Evolutionary conservation across 2,888 invertebrate species (phyloP), one percentile per base, ranked within the genome.

Genomic region (Brachylomia viminalis): DNA sequence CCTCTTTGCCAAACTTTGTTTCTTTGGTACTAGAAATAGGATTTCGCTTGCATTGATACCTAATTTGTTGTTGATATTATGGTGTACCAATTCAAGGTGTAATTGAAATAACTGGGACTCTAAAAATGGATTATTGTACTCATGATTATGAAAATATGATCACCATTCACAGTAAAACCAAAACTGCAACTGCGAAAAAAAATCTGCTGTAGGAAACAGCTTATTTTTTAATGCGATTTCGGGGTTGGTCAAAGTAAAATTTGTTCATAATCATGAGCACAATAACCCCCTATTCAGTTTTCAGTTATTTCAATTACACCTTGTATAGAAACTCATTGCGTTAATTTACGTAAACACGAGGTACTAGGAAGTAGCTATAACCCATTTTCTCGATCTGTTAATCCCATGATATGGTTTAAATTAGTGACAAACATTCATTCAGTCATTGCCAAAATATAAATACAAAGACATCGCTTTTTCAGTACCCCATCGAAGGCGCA

Each of bases 1-100:
- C 54, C 54, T 80, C 30, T 73, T 84, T 47, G 47, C 47, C 38
- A 58, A 58, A 54, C 49, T 33, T 20, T 33, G 47, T 54, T 42
- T 65, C 58, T 77, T 67, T 56, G 3, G 4, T n/a, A 56, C 23
- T 20, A 7, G 8, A n/a, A 49, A 56, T 23, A 38, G 20, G 49
- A 52, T 56, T 67, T 30, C 0, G 1, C 7, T 38, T 47, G 17
- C 27, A 54, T 42, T 42, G 11, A 38, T 38, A 13, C 11, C 17
- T 54, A 11, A 7, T 33, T 66, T 33, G 10, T 15, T 67, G 0
- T 38, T 27, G 3, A 11, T 72, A 49, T 33, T 23, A 23, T 52
- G 1, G 23, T 52, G 30, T 23, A 17, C 3, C 5, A 66, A n/a
- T 67, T 17, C n/a, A n/a, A 33, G 3, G 0, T 33, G 30, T 49